phyloP scores from a whole-genome alignment of 2,888 invertebrate species.

The Drosophila meridionalis region DNA sequence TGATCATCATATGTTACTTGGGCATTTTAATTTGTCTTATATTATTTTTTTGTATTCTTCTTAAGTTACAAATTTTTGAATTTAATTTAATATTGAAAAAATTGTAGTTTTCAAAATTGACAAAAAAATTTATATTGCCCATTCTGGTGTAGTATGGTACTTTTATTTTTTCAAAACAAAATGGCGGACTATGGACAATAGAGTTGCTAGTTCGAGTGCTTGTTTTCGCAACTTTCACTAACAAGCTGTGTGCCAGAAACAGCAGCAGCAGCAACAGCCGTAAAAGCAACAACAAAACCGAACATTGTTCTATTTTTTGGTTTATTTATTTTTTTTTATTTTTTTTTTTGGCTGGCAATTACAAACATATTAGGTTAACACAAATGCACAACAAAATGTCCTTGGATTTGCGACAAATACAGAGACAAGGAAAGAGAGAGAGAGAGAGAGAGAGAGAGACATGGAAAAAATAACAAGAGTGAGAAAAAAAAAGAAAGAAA shows the following conservation, averaged over 20 bases:
- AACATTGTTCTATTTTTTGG: constrained; percentile 44
- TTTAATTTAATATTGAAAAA: background rate
- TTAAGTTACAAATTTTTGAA: too few relatives aligned
- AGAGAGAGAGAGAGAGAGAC: background rate
- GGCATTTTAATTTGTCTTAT: too few relatives aligned
- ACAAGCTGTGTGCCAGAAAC: constrained; percentile 57
- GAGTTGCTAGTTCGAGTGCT: constrained; percentile 44
- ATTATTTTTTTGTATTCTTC: too few relatives aligned
- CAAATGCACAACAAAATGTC: constrained; percentile 69
- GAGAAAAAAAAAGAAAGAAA: constrained; percentile 20
- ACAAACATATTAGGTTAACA: constrained; percentile 76
- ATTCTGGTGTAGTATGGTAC: background rate
- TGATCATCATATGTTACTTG: too few relatives aligned
- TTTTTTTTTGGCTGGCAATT: constrained; percentile 60
- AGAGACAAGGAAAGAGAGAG: background rate
- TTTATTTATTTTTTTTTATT: constrained; percentile 35
- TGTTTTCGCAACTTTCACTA: constrained; percentile 62
- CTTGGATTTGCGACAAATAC: constrained; percentile 58
- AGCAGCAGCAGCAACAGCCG: constrained; percentile 19
- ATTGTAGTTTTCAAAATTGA: background rate
- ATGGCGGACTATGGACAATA: constrained; percentile 39
- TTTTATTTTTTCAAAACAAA: constrained; percentile 19
- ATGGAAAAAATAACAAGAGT: constrained; percentile 5
- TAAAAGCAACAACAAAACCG: constrained; percentile 17
- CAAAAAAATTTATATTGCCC: background rate